Evolutionary conservation across 2,113 vertebrate genomes (phyloP).

Genomic region (Brachypodius melanocephalos): DNA sequence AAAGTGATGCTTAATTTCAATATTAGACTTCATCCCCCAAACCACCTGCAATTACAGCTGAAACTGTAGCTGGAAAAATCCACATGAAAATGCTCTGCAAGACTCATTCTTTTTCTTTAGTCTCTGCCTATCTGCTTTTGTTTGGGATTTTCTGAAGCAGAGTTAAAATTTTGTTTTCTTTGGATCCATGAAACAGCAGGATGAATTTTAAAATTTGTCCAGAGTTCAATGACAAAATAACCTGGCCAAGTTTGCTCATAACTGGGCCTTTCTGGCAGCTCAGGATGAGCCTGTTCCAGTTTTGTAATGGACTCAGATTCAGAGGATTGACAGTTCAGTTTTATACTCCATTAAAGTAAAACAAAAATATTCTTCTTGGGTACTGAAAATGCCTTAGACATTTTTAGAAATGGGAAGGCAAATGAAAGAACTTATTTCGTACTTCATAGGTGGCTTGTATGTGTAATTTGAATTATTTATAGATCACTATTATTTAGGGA

Average conservation of each 20-base stretch:
- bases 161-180: not conserved
- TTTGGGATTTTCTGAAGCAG: not conserved
- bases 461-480: constrained; percentile 31
- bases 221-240: not conserved
- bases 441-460: not conserved
- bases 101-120: not conserved
- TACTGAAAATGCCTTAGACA: not conserved
- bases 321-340: not conserved
- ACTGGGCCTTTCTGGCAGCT: not conserved
- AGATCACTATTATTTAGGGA: constrained; percentile 29
- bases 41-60: not conserved
- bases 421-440: constrained; percentile 18
- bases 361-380: not conserved
- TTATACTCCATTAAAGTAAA: not conserved
- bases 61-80: not conserved
- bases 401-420: constrained; percentile 17
- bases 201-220: not conserved
- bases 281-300: not conserved
- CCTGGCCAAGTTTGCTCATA: not conserved
- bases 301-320: not conserved
- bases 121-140: not conserved
- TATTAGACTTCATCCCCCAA: not conserved
- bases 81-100: not conserved
- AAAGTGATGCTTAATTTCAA: constrained; percentile 38
- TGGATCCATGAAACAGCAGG: not conserved